These are phyloP conservation scores for Sesia bembeciformis DNA, from an alignment of 2,888 invertebrate species.

Conservation along the genomic window DNA sequence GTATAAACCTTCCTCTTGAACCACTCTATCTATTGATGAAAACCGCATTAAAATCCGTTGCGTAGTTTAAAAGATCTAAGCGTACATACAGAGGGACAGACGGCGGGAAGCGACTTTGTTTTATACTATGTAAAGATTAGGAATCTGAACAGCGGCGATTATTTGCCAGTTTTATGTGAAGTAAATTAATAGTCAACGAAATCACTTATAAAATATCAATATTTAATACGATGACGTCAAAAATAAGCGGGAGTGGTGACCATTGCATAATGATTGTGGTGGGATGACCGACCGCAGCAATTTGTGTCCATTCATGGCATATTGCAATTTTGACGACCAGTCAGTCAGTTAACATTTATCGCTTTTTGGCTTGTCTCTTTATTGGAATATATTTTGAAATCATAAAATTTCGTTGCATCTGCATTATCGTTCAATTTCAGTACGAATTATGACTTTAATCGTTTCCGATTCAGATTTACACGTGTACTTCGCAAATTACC, in stretches of 20 bases:
- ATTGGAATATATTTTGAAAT: neutral
- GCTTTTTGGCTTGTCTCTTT: neutral
- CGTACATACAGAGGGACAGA: no score
- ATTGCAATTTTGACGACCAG: conserved; percentile 4
- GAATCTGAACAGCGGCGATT: no score
- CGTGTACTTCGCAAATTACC: neutral
- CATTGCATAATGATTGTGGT: conserved; percentile 24
- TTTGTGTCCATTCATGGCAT: conserved; percentile 26
- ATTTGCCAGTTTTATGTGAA: no score
- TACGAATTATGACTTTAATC: neutral
- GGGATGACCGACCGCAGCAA: conserved; percentile 18
- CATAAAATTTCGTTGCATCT: neutral
- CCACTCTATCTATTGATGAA: no score
- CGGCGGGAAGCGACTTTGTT: no score
- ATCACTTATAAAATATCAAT: conserved; percentile 7
- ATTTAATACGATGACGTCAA: conserved; percentile 14
- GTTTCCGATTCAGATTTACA: neutral
- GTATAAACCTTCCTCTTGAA: no score
- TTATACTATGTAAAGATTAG: no score
- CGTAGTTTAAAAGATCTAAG: no score
- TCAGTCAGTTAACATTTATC: neutral
- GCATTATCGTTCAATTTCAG: neutral
- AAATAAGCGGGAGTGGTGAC: conserved; percentile 2
- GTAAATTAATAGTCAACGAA: neutral
- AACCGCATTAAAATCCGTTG: no score